Evolutionary conservation across 2,888 invertebrate genomes (phyloP).

Genomic region (Orchesella flavescens): DNA sequence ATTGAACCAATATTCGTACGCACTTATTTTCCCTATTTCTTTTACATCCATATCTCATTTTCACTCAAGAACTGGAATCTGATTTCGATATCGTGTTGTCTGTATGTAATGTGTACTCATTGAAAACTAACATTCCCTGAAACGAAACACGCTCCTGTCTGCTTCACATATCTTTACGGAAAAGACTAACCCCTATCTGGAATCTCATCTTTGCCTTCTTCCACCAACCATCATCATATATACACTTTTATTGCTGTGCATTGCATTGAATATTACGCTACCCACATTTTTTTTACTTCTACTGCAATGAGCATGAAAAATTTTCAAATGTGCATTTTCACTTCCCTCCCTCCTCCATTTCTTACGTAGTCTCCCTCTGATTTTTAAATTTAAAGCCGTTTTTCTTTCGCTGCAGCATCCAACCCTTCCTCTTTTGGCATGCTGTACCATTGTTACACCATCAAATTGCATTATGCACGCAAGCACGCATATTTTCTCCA

Average conservation of each 20-base stretch:
- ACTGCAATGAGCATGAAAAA: slow-evolving; percentile 49
- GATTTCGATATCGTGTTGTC: slow-evolving; percentile 51
- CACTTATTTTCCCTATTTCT: not conserved
- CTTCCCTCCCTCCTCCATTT: slow-evolving; percentile 20
- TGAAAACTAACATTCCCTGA: not conserved
- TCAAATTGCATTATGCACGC: slow-evolving; percentile 55
- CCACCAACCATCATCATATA: slow-evolving; percentile 6
- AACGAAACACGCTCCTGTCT: not conserved
- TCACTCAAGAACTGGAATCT: slow-evolving; percentile 59
- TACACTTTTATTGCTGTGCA: not conserved
- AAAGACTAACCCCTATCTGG: not conserved
- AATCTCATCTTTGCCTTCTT: slow-evolving; percentile 9
- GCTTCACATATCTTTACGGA: not conserved
- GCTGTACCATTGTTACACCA: slow-evolving; percentile 44
- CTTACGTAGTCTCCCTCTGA: slow-evolving; percentile 28
- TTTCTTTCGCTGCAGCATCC: slow-evolving; percentile 35
- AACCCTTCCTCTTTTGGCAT: slow-evolving; percentile 54
- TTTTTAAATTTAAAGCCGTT: slow-evolving; percentile 55
- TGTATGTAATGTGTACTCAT: not conserved
- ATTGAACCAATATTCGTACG: not conserved
- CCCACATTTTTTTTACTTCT: slow-evolving; percentile 37
- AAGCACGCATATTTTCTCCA: slow-evolving; percentile 26
- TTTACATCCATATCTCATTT: slow-evolving; percentile 50
- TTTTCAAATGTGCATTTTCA: slow-evolving; percentile 29
- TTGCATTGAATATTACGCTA: not conserved